Conservation (phyloP, 2,113 vertebrate species). For the Andinoacara biseriatus region DNA sequence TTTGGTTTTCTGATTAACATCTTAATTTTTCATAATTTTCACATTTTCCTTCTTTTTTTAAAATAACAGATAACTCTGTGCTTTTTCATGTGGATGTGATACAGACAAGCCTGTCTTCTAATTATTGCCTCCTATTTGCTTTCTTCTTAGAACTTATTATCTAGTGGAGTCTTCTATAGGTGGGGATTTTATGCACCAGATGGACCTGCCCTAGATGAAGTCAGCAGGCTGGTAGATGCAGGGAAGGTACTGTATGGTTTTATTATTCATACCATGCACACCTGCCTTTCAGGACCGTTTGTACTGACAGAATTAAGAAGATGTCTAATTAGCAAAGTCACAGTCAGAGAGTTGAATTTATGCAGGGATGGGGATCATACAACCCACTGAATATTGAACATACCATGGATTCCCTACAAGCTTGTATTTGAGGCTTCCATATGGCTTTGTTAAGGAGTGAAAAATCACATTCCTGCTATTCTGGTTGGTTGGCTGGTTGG, state of each 20-base stretch:
- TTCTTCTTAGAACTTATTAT: constrained; percentile 81
- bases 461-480: constrained; percentile 10
- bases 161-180: constrained; percentile 90
- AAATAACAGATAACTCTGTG: background rate
- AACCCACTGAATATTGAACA: constrained; percentile 77
- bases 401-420: constrained; percentile 66
- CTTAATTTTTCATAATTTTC: background rate
- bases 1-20: background rate
- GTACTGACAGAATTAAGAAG: background rate
- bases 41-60: background rate
- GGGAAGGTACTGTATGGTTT: constrained; percentile 85
- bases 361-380: constrained; percentile 26
- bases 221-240: constrained; percentile 86
- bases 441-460: constrained; percentile 41
- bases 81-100: background rate
- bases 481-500: background rate
- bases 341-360: constrained; percentile 11
- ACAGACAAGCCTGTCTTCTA: background rate
- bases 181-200: constrained; percentile 92
- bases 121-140: constrained; percentile 25
- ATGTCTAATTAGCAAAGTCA: constrained; percentile 31
- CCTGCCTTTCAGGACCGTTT: constrained; percentile 9
- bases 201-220: constrained; percentile 86
- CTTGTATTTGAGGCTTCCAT: constrained; percentile 13
- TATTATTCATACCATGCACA: constrained; percentile 1